Percentiles rank a stretch among this genome's conserved stretches.
phyloP scores from a whole-genome alignment of 2,113 vertebrate genomes.

The Python bivittatus region DNA sequence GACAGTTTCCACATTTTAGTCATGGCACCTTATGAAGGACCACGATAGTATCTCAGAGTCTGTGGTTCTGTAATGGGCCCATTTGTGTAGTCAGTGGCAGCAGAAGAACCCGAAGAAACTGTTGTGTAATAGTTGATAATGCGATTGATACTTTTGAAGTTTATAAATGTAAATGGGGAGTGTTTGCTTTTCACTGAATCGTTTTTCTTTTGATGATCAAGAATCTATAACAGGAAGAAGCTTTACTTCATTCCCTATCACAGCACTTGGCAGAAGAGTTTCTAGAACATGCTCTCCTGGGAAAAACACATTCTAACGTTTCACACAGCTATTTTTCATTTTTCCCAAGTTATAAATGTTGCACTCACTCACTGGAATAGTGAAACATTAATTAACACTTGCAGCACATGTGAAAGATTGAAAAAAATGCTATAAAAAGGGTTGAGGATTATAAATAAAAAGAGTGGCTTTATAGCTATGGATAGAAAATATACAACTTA shows the following conservation, averaged over 20 bases:
- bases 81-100: not conserved
- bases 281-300: constrained; percentile 3
- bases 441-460: not conserved
- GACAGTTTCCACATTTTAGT: constrained; percentile 32
- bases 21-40: constrained; percentile 24
- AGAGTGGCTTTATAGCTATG: constrained; percentile 1
- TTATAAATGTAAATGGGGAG: constrained; percentile 26
- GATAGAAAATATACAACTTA: not conserved
- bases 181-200: constrained; percentile 9
- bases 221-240: constrained; percentile 2
- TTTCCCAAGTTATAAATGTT: constrained; percentile 13
- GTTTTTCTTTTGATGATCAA: constrained; percentile 31
- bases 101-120: constrained; percentile 11
- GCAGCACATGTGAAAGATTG: not conserved
- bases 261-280: not conserved
- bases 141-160: not conserved
- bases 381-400: constrained; percentile 28
- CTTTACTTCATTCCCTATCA: constrained; percentile 13
- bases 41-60: constrained; percentile 4
- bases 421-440: constrained; percentile 12
- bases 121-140: not conserved
- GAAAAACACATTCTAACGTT: not conserved
- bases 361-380: not conserved
- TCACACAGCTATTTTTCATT: constrained; percentile 34
- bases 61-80: constrained; percentile 20